phyloP scores from a whole-genome alignment of 2,797 vertebrate species.

The Pelodytes ibericus region DNA sequence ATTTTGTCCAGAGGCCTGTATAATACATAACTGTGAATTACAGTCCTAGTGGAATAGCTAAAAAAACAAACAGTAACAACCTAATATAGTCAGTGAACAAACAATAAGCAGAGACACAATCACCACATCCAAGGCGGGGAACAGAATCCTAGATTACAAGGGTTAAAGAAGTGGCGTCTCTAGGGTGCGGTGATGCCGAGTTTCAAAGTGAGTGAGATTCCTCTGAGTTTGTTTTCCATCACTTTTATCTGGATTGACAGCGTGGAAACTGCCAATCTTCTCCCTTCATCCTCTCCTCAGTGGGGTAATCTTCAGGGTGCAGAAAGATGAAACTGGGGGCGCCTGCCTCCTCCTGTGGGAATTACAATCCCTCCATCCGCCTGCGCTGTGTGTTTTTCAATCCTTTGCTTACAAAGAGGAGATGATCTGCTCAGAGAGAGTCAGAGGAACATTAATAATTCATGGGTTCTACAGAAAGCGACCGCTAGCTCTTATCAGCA shows the following conservation, averaged over 20 bases:
- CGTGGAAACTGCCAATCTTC: constrained; percentile 36
- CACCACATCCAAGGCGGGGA: constrained; percentile 10
- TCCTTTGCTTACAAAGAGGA: constrained; percentile 50
- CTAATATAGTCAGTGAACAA: constrained; percentile 26
- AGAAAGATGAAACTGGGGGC: constrained; percentile 47
- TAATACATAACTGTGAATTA: neutral
- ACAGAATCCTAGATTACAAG: constrained; percentile 22
- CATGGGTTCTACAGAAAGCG: constrained; percentile 40
- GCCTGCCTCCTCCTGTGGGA: constrained; percentile 30
- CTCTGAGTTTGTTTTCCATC: constrained; percentile 36
- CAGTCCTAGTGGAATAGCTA: constrained; percentile 7
- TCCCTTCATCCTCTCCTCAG: constrained; percentile 41
- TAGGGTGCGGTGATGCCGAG: constrained; percentile 1
- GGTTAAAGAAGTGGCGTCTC: constrained; percentile 39
- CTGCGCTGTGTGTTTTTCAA: constrained; percentile 38
- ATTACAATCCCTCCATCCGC: constrained; percentile 34
- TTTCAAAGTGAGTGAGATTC: constrained; percentile 43
- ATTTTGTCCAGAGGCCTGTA: neutral
- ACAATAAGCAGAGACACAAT: constrained; percentile 11
- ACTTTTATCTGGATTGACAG: constrained; percentile 54
- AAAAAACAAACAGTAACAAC: constrained; percentile 36
- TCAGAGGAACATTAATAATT: constrained; percentile 52
- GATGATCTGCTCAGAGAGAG: constrained; percentile 47
- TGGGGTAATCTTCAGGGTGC: constrained; percentile 47
- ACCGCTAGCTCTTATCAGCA: constrained; percentile 50